These are phyloP conservation scores for Heliothis virescens DNA, from an alignment of 1,140 invertebrate species.

Conservation along the genomic window DNA sequence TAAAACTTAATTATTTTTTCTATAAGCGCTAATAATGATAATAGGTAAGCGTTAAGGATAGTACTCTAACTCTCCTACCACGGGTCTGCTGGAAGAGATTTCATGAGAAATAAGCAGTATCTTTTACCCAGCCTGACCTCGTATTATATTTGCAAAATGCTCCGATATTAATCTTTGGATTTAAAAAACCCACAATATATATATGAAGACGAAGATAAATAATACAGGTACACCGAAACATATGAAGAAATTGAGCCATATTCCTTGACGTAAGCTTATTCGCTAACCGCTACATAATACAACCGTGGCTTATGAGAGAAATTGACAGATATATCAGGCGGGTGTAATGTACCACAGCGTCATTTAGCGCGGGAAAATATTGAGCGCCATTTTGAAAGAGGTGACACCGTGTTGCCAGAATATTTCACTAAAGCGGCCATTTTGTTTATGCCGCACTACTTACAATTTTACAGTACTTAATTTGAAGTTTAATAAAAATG, in stretches of 20 bases:
- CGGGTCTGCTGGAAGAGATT: too few relatives aligned
- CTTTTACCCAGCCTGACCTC: too few relatives aligned
- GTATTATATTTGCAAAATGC: too few relatives aligned
- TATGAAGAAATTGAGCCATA: not conserved
- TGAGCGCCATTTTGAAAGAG: not conserved
- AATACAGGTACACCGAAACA: not conserved
- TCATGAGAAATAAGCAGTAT: too few relatives aligned
- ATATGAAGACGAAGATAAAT: not conserved
- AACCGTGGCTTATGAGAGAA: slow-evolving; percentile 1
- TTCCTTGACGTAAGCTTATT: not conserved
- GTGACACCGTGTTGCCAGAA: not conserved
- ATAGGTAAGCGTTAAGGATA: too few relatives aligned
- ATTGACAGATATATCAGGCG: not conserved
- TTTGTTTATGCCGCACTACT: not conserved
- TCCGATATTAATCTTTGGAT: too few relatives aligned
- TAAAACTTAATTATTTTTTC: too few relatives aligned
- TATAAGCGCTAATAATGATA: too few relatives aligned
- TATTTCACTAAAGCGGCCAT: not conserved
- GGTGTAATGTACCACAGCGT: not conserved
- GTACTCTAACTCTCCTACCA: too few relatives aligned
- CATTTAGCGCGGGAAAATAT: slow-evolving; percentile 8
- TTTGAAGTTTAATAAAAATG: too few relatives aligned
- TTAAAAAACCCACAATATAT: too few relatives aligned
- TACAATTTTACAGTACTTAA: too few relatives aligned
- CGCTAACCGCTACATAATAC: not conserved